These are phyloP conservation scores for Botia almorhae DNA, from an alignment of 2,797 vertebrate species.

Conservation along the genomic window DNA sequence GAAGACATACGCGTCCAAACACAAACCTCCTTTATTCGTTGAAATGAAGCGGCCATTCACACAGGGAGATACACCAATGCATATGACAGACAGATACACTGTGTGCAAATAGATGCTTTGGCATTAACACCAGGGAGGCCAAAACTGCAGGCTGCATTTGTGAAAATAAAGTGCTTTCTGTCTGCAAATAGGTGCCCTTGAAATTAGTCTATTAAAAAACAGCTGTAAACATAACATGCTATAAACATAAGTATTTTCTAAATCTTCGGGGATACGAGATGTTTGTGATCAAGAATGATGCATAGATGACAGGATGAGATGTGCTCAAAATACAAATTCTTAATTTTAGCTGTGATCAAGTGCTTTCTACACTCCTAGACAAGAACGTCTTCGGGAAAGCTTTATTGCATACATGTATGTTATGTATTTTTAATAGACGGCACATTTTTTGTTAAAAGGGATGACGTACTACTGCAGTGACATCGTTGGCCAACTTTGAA, in stretches of 20 bases:
- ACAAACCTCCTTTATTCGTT: slow-evolving; percentile 73
- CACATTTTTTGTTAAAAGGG: background rate
- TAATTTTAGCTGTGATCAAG: background rate
- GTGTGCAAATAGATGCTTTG: slow-evolving; percentile 8
- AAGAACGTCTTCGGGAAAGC: background rate
- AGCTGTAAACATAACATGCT: background rate
- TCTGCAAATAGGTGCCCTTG: background rate
- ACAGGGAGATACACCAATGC: slow-evolving; percentile 38
- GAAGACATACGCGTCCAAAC: slow-evolving; percentile 60
- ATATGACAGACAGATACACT: slow-evolving; percentile 34
- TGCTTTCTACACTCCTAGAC: background rate
- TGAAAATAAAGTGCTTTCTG: slow-evolving; percentile 5
- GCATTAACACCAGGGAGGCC: background rate
- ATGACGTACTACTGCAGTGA: slow-evolving; percentile 3
- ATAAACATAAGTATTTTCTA: background rate
- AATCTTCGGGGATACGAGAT: background rate
- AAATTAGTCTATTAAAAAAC: background rate
- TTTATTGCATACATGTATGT: background rate
- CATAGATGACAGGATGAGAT: background rate
- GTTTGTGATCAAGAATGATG: background rate
- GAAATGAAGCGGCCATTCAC: slow-evolving; percentile 56
- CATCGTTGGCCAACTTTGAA: slow-evolving; percentile 22
- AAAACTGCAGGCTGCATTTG: background rate
- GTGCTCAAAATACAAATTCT: background rate
- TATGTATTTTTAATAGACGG: background rate